Base-by-base conservation (phyloP, 2,888 invertebrate genomes). In the Busseola fusca region DNA sequence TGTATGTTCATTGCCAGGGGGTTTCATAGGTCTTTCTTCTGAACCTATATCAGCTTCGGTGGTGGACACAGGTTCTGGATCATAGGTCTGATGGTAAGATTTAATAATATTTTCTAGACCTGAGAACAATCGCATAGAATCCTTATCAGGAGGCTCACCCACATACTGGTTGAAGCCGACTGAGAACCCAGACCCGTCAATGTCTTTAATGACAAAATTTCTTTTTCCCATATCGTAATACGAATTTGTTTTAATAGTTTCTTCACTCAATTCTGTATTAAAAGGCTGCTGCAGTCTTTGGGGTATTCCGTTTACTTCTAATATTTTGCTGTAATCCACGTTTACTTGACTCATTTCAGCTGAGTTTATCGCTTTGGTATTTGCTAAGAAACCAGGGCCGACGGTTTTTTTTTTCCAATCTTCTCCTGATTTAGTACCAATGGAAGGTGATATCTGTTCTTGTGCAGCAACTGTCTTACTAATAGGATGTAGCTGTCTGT, bases 111-210 rank as follows among this genome's bases (percentile, higher is more conserved):
- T 90, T 86, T 94, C 93, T 67, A 95, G 69, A 0, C 93, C 92
- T 9, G 91, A 90, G 72, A 94, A 95, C 18, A 93, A 70, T 84
- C 90, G 92, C 63, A 94, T 91, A 16, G 91, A 88, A 12, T 95
- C 93, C 2, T 86, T 74, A 75, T 95, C 95, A 12, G 94, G 95
- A 12, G 90, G 88, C 76, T 91, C 91, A 69, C 92, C 94, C 1
- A 90, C 86, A 72, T 92, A 95, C 72, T 94, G 93, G 70, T 93
- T 95, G 56, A 93, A 92, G 3, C 95, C 95, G 27, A 95, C 87
- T 2, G 94, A 90, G 66, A 94, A 91, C 0, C 95, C 95, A 48
- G 93, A 89, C 0, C 93, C 94, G 74, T 91, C 93, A 25, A 95
- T 89, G 59, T 94, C 90, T 87, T 93, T 94, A 3, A 95, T 81